phyloP scores from a whole-genome alignment of 2,113 vertebrate species.

The Plotosus lineatus region DNA sequence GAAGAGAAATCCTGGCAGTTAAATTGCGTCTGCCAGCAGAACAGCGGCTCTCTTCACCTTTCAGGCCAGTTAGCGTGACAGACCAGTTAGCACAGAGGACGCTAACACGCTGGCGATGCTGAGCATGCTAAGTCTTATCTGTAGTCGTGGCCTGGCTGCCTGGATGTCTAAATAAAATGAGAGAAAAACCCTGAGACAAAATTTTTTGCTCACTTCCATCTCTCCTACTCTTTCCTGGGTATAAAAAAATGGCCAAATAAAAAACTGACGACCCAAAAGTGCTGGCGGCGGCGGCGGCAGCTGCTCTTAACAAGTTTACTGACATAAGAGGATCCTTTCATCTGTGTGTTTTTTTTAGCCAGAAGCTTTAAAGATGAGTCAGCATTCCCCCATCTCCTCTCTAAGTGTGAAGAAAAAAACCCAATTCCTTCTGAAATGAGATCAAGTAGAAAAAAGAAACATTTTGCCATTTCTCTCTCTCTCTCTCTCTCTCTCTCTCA shows the following conservation, averaged over 20 bases:
- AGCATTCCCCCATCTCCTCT: slow-evolving; percentile 52
- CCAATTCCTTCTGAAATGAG: slow-evolving; percentile 44
- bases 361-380: slow-evolving; percentile 60
- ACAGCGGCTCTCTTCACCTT: slow-evolving; percentile 21
- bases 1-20: slow-evolving; percentile 7
- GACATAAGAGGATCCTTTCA: slow-evolving; percentile 73
- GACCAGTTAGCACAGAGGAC: slow-evolving; percentile 20
- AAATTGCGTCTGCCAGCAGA: slow-evolving; percentile 24
- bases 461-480: slow-evolving; percentile 41
- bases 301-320: slow-evolving; percentile 65
- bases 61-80: slow-evolving; percentile 32
- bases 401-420: slow-evolving; percentile 29
- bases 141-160: slow-evolving; percentile 4
- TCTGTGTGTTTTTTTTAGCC: slow-evolving; percentile 43
- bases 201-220: slow-evolving; percentile 30
- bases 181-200: slow-evolving; percentile 27
- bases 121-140: slow-evolving; percentile 47
- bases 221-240: background rate
- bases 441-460: background rate
- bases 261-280: slow-evolving; percentile 52
- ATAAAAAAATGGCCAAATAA: slow-evolving; percentile 22
- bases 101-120: slow-evolving; percentile 43
- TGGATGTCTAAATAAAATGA: slow-evolving; percentile 31
- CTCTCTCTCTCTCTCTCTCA: no score
- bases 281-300: slow-evolving; percentile 62